A percentile compares a stretch with the other conserved stretches of the same genome.
Conservation (phyloP, 2,888 invertebrate species). For the Agelastica alni region DNA sequence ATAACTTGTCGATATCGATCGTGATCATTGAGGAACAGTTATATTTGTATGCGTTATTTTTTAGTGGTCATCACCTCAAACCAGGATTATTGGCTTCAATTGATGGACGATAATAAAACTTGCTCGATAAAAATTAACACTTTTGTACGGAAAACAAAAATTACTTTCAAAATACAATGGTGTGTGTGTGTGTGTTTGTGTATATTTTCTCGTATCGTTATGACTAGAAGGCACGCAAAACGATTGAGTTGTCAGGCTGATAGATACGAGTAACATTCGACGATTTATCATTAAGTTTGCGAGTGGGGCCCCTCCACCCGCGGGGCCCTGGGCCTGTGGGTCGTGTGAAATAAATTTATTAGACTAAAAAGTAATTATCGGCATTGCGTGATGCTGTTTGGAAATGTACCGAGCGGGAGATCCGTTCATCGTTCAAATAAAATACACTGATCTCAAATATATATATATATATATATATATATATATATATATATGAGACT, state of each 20-base stretch:
- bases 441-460: constrained; percentile 10
- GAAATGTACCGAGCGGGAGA: constrained; percentile 34
- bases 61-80: no score
- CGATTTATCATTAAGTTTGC: constrained; percentile 49
- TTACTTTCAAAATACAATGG: no score
- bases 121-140: no score
- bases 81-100: no score
- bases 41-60: no score
- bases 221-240: constrained; percentile 36
- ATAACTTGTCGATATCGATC: constrained; percentile 6
- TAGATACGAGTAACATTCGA: constrained; percentile 46
- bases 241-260: constrained; percentile 53
- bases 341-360: constrained; percentile 54
- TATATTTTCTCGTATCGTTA: no score
- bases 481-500: background rate
- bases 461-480: no score
- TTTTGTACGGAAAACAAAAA: no score
- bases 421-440: constrained; percentile 27
- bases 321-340: constrained; percentile 41
- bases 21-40: constrained; percentile 3
- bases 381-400: constrained; percentile 45
- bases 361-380: constrained; percentile 48
- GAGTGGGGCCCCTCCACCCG: constrained; percentile 12
- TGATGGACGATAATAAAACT: no score
- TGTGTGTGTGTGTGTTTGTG: no score